These are phyloP conservation scores for Phalacrocorax pelagicus DNA, from an alignment of 2,113 vertebrate species.

Conservation along the genomic window DNA sequence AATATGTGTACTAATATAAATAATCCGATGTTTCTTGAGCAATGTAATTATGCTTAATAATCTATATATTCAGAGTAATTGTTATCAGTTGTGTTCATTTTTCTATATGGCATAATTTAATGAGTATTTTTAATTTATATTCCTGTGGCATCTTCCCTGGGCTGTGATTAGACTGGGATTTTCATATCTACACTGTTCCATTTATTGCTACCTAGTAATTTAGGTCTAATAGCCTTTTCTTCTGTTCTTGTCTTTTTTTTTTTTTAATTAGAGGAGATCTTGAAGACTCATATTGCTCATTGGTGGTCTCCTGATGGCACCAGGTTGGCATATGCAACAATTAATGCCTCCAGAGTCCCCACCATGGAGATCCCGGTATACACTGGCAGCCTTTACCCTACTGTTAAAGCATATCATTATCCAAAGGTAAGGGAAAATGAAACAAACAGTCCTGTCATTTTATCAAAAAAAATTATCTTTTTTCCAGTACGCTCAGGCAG, in stretches of 20 bases:
- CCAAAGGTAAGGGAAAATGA: slow-evolving; percentile 84
- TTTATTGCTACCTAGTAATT: slow-evolving; percentile 21
- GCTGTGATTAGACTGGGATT: not conserved
- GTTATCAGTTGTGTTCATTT: slow-evolving; percentile 26
- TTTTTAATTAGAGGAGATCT: slow-evolving; percentile 87
- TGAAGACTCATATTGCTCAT: slow-evolving; percentile 91
- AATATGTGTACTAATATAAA: not conserved
- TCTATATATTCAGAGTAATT: slow-evolving; percentile 7
- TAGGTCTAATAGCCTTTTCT: not conserved
- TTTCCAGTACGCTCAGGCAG: not conserved
- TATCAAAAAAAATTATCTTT: not conserved
- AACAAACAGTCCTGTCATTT: not conserved
- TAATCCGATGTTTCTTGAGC: slow-evolving; percentile 5
- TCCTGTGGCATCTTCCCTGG: not conserved
- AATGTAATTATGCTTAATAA: slow-evolving; percentile 33
- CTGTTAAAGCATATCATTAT: slow-evolving; percentile 88
- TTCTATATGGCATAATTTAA: slow-evolving; percentile 6
- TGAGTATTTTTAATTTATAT: slow-evolving; percentile 22
- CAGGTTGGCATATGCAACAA: slow-evolving; percentile 90
- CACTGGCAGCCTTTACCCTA: slow-evolving; percentile 86
- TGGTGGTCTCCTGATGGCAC: slow-evolving; percentile 98
- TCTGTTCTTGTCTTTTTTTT: not conserved
- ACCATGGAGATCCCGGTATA: slow-evolving; percentile 93
- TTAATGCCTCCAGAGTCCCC: slow-evolving; percentile 92
- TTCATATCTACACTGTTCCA: not conserved